Percentiles rank a stretch among this genome's conserved stretches.
These are phyloP conservation scores for Noctua pronuba DNA, from an alignment of 2,888 invertebrate species.

Conservation along the genomic window DNA sequence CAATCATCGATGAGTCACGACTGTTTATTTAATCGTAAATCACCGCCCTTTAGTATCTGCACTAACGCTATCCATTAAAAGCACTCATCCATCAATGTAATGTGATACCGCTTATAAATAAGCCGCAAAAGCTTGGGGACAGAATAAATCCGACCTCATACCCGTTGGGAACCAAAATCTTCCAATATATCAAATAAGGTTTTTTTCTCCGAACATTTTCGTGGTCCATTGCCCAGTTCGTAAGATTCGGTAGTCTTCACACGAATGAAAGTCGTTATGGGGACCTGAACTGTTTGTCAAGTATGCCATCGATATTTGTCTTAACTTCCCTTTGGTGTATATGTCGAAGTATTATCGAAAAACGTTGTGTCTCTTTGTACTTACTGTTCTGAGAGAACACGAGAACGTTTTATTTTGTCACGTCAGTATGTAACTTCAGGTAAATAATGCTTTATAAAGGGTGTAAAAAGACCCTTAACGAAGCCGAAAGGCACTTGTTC, in stretches of 20 bases:
- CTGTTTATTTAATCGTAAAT: conserved; percentile 59
- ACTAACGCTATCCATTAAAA: conserved; percentile 76
- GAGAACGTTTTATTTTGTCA: conserved; percentile 3
- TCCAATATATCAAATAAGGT: conserved; percentile 71
- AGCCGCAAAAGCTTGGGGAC: conserved; percentile 70
- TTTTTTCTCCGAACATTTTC: conserved; percentile 59
- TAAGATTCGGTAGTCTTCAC: conserved; percentile 49
- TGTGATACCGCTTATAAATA: conserved; percentile 80
- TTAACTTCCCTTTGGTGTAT: conserved; percentile 36
- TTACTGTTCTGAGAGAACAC: not conserved
- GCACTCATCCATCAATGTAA: conserved; percentile 80
- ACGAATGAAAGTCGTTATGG: conserved; percentile 48
- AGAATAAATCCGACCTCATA: conserved; percentile 69
- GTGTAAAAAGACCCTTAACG: no score
- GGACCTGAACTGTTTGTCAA: conserved; percentile 49
- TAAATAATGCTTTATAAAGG: no score
- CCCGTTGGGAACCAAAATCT: conserved; percentile 63
- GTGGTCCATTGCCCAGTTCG: conserved; percentile 48
- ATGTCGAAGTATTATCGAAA: conserved; percentile 15
- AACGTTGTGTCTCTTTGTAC: not conserved
- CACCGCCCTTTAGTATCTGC: conserved; percentile 62
- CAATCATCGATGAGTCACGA: conserved; percentile 49
- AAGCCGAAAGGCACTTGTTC: no score
- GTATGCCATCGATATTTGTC: conserved; percentile 43
- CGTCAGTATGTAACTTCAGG: not conserved